Conservation (phyloP, 2,113 vertebrate genomes). For the Python bivittatus region DNA sequence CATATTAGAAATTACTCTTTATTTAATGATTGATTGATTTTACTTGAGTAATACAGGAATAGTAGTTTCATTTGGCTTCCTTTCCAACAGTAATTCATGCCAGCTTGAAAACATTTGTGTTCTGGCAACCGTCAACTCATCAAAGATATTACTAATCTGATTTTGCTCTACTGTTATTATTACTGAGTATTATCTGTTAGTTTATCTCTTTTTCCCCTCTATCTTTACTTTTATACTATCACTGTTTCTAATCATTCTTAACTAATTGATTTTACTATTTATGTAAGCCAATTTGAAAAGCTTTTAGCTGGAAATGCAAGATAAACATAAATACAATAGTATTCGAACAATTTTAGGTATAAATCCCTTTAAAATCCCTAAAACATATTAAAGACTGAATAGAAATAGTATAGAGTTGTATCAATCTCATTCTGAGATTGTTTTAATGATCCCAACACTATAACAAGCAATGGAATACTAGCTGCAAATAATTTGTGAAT, state of each 20-base stretch:
- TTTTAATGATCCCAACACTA: neutral
- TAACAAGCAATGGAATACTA: neutral
- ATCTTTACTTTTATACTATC: neutral
- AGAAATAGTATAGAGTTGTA: neutral
- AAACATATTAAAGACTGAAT: neutral
- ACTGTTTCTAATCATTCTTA: neutral
- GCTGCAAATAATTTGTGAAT: neutral
- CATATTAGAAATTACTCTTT: conserved; percentile 14
- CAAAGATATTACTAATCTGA: neutral
- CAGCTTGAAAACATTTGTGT: neutral
- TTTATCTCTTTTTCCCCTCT: neutral
- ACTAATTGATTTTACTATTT: neutral
- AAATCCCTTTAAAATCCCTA: neutral
- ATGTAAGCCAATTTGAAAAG: neutral
- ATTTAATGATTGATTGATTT: neutral
- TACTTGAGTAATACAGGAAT: conserved; percentile 10
- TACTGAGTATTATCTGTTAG: neutral
- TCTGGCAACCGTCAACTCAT: neutral
- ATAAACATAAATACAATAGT: neutral
- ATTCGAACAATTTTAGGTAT: neutral
- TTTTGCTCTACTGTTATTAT: neutral
- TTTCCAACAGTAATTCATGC: neutral
- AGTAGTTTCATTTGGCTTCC: neutral
- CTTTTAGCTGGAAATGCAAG: neutral
- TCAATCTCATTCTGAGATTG: neutral